Conservation (phyloP, 1,140 invertebrate species). For the Caenorhabditis inopinata region DNA sequence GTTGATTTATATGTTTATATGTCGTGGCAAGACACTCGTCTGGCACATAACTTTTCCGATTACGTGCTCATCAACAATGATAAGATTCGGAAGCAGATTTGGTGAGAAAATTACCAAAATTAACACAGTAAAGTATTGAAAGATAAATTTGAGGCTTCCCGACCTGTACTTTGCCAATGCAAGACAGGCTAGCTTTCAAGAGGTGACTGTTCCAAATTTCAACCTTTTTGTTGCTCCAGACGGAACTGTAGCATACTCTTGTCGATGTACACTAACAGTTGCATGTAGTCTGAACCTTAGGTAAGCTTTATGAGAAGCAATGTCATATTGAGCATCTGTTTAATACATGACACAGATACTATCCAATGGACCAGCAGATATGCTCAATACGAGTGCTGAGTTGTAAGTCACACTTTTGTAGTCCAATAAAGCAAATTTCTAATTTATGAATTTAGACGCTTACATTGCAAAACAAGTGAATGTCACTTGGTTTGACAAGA, state of each 20-base stretch:
- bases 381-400: conserved; percentile 56
- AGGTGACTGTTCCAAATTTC: conserved; percentile 64
- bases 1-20: conserved; percentile 64
- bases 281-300: conserved; percentile 40
- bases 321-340: no score
- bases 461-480: conserved; percentile 62
- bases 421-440: neutral
- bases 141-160: conserved; percentile 70
- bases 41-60: conserved; percentile 55
- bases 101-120: conserved; percentile 36
- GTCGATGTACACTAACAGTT: conserved; percentile 61
- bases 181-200: conserved; percentile 54
- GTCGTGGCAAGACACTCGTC: conserved; percentile 56
- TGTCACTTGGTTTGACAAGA: conserved; percentile 59
- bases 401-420: conserved; percentile 45
- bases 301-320: neutral
- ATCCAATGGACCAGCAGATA: conserved; percentile 63
- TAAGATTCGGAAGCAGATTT: conserved; percentile 58
- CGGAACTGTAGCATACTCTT: conserved; percentile 67
- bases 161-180: conserved; percentile 65
- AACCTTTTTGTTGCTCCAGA: conserved; percentile 67
- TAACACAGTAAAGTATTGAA: neutral
- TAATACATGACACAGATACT: no score
- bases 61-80: conserved; percentile 62
- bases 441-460: conserved; percentile 53